Base-by-base conservation (phyloP, 2,888 invertebrate species). In the Bursaphelenchus okinawaensis region DNA sequence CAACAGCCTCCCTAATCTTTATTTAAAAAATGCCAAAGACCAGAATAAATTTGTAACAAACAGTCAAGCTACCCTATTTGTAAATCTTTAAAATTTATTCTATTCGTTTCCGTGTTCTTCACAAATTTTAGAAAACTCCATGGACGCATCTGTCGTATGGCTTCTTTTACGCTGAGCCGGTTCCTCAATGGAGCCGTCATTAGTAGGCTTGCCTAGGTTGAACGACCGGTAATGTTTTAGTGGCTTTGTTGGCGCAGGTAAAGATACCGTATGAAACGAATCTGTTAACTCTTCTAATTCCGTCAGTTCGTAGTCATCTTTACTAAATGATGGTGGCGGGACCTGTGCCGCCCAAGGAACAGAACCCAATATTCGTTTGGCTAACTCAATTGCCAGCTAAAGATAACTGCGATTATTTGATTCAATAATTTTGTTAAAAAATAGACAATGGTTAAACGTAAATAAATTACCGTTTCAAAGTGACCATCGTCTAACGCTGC, bases 401-500 rank as follows among this genome's bases (percentile, higher is more conserved):
- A 61, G 12, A 27, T 2, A 22, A 23, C 8, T 50, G 60, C 29
- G 12, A 40, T 40, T 40, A 4, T 6, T 40, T 40, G 1, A 40
- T 29, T 29, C 8, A 29, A 29, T 9, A 29, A 29, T 9, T 29
- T 29, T 29, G 8, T 29, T 29, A 29, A 22, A 55, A 27, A 9
- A 7, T 50, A 59, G n/a, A 6, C 7, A 59, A 7, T 59, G 59
- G 19, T 59, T 9, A 9, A 7, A 56, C 56, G 7, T n/a, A 9
- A n/a, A 61, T 7, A 16, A 62, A 3, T 29, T 24, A 67, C 57
- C 26, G 24, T 20, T 20, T 69, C 71, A 28, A 69, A 66, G n/a
- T 22, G 16, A 19, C 23, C 58, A 23, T 77, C 73, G 26, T 77
- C 69, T 31, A 81, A 62, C 4, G 73, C 71, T 6, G 80, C 78